Evolutionary conservation across 37 sponge, comb jelly and placozoan genomes (phyloP).

Genomic region (Chondrosia reniformis): DNA sequence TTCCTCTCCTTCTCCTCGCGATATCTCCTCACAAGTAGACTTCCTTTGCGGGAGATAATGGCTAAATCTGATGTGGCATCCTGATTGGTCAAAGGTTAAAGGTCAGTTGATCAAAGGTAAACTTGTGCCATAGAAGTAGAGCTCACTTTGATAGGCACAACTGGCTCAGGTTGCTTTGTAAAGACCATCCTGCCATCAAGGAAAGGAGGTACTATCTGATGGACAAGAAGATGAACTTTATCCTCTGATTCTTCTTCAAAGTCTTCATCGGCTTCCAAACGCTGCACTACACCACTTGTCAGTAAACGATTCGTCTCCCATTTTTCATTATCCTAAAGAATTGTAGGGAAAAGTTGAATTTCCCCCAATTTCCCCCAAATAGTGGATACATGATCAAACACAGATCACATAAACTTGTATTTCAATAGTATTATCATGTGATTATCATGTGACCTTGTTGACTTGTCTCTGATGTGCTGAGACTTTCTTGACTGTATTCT

Average conservation of each 20-base stretch:
- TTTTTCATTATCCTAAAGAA: slow-evolving; percentile 85
- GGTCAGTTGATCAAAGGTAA: not conserved
- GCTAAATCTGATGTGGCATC: slow-evolving; percentile 98
- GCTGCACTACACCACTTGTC: slow-evolving; percentile 90
- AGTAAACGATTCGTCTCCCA: slow-evolving; percentile 97
- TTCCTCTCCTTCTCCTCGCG: slow-evolving; percentile 96
- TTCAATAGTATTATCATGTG: not conserved
- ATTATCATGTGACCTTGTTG: slow-evolving; percentile 57
- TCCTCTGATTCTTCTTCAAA: slow-evolving; percentile 90
- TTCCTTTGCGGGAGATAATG: slow-evolving; percentile 89
- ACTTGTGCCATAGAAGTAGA: not conserved
- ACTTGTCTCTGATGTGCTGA: slow-evolving; percentile 96
- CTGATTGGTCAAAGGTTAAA: slow-evolving; percentile 21
- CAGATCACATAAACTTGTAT: not conserved
- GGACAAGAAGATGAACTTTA: slow-evolving; percentile 95
- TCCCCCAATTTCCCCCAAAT: not conserved
- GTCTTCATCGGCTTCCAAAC: slow-evolving; percentile 71
- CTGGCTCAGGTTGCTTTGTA: slow-evolving; percentile 96
- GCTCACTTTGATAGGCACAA: slow-evolving; percentile 78
- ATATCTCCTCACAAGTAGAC: slow-evolving; percentile 76
- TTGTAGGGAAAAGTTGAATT: not conserved
- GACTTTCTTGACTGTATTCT: slow-evolving; percentile 80
- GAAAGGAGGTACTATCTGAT: slow-evolving; percentile 98
- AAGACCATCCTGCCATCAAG: slow-evolving; percentile 97
- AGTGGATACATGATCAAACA: not conserved